Percentiles rank a stretch among this genome's conserved stretches.
Conservation (phyloP, 2,888 invertebrate species). For the Galerucella calmariensis region DNA sequence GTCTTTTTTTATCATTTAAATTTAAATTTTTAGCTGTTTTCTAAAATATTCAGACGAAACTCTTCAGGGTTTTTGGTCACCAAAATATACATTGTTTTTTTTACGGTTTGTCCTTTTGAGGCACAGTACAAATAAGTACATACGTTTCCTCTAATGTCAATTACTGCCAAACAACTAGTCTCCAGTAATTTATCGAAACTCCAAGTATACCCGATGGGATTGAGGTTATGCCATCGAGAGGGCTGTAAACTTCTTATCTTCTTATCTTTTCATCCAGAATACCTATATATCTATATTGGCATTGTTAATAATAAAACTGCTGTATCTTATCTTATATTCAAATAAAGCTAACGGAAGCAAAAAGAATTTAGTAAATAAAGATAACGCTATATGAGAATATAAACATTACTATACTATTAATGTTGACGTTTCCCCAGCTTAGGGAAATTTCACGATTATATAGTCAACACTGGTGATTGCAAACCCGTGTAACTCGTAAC, state of each 20-base stretch:
- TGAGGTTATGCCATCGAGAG: too few species aligned
- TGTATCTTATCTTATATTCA: background rate
- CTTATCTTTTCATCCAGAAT: background rate
- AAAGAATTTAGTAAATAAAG: background rate
- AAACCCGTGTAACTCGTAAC: constrained; percentile 28
- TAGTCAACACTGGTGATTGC: constrained; percentile 15
- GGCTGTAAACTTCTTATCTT: background rate
- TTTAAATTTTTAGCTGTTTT: too few species aligned
- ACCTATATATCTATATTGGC: background rate
- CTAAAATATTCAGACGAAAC: too few species aligned
- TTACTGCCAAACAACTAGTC: too few species aligned
- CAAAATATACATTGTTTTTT: too few species aligned
- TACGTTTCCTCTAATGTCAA: too few species aligned
- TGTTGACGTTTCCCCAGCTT: background rate
- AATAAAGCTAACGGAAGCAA: constrained; percentile 2
- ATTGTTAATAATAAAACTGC: background rate
- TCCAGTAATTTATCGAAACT: too few species aligned
- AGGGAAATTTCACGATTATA: background rate
- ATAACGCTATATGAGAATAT: background rate
- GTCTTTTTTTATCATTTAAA: too few species aligned
- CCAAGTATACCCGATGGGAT: too few species aligned
- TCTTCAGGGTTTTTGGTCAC: too few species aligned
- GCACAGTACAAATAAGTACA: too few species aligned
- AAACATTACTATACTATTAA: background rate
- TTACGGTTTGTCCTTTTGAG: too few species aligned